Evolutionary conservation across 1,140 invertebrate genomes (phyloP).

Genomic region (Chionoecetes opilio): DNA sequence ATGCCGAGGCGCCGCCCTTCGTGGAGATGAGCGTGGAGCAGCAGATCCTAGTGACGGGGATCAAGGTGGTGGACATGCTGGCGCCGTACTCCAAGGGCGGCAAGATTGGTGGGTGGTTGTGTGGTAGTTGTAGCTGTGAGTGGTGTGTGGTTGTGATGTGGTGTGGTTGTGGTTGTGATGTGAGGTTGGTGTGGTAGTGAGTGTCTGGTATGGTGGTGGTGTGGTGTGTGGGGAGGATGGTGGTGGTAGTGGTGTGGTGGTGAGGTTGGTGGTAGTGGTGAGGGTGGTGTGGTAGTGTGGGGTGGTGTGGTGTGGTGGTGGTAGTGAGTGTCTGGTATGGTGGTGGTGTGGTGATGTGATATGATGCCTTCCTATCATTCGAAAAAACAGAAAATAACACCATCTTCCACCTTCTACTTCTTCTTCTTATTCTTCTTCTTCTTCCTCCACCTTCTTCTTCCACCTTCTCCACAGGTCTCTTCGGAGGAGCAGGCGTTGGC

Average conservation of each 20-base stretch:
- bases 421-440: too few relatives aligned
- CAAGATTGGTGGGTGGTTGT: conserved; percentile 92
- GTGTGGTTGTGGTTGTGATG: too few relatives aligned
- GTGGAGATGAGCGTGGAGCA: conserved; percentile 85
- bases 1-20: conserved; percentile 85
- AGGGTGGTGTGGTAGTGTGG: too few relatives aligned
- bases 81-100: conserved; percentile 93
- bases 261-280: too few relatives aligned
- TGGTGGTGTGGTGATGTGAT: too few relatives aligned
- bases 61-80: conserved; percentile 85
- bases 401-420: too few relatives aligned
- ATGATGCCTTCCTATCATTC: too few relatives aligned
- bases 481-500: conserved; percentile 99
- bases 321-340: too few relatives aligned
- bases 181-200: background rate
- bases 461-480: conserved; percentile 88
- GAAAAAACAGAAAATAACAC: too few relatives aligned
- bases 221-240: background rate
- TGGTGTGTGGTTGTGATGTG: too few relatives aligned
- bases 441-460: too few relatives aligned
- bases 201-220: background rate
- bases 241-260: background rate
- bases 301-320: too few relatives aligned
- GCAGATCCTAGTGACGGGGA: conserved; percentile 85
- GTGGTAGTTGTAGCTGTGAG: background rate